These are phyloP conservation scores for Lophius americanus DNA, from an alignment of 2,797 vertebrate species.

Conservation along the genomic window DNA sequence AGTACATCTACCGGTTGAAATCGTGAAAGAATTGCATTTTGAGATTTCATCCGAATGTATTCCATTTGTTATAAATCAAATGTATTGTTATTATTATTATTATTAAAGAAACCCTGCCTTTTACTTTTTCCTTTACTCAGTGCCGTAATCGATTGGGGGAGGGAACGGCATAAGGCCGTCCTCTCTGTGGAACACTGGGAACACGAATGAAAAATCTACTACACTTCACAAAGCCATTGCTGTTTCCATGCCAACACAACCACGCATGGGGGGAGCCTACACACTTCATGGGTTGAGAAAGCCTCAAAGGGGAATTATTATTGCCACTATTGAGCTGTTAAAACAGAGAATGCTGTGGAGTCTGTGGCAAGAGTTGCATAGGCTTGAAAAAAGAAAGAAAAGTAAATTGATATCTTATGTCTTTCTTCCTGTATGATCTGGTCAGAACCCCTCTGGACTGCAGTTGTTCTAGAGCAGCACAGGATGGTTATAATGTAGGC, in stretches of 20 bases:
- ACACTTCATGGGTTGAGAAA: slow-evolving; percentile 47
- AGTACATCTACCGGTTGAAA: slow-evolving; percentile 11
- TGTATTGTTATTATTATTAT: too few relatives aligned
- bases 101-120: too few relatives aligned
- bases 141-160: slow-evolving; percentile 46
- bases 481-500: slow-evolving; percentile 15
- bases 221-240: slow-evolving; percentile 65
- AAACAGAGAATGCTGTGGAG: slow-evolving; percentile 24
- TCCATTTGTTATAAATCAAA: too few relatives aligned
- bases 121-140: not conserved
- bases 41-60: too few relatives aligned
- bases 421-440: slow-evolving; percentile 17
- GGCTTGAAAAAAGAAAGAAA: not conserved
- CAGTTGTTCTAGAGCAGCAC: slow-evolving; percentile 2
- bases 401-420: not conserved
- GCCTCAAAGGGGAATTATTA: slow-evolving; percentile 46
- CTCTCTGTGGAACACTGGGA: slow-evolving; percentile 50
- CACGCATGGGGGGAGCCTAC: slow-evolving; percentile 63
- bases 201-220: slow-evolving; percentile 69
- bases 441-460: slow-evolving; percentile 12
- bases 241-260: slow-evolving; percentile 83
- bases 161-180: slow-evolving; percentile 51
- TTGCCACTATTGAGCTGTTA: slow-evolving; percentile 45
- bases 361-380: slow-evolving; percentile 9
- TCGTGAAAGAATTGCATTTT: slow-evolving; percentile 21